Percentiles rank a stretch among this genome's conserved stretches.
phyloP scores from a whole-genome alignment of 1,140 invertebrate genomes.

The Argopecten irradians region DNA sequence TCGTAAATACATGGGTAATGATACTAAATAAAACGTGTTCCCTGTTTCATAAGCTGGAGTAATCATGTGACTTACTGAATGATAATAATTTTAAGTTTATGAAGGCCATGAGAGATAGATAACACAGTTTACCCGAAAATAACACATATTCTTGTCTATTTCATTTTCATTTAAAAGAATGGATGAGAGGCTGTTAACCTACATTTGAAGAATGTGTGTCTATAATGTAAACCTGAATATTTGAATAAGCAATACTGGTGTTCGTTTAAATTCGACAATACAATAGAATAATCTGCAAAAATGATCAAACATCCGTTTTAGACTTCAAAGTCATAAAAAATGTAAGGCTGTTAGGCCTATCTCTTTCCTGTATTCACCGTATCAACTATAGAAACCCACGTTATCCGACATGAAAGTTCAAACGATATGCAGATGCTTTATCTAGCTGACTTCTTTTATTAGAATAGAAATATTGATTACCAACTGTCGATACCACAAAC shows the following conservation, averaged over 20 bases:
- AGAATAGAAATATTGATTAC: not conserved
- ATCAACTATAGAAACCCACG: not conserved
- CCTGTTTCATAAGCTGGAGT: too few relatives aligned
- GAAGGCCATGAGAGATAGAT: not conserved
- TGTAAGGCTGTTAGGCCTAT: not conserved
- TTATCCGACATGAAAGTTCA: not conserved
- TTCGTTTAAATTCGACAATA: not conserved
- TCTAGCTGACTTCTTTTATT: not conserved
- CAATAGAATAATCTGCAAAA: not conserved
- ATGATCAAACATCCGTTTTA: constrained; percentile 6
- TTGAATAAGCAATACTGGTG: not conserved
- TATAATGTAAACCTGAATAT: not conserved
- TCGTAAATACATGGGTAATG: too few relatives aligned
- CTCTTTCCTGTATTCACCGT: not conserved
- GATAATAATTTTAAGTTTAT: too few relatives aligned
- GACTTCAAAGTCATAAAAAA: constrained; percentile 13
- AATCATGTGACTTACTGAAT: too few relatives aligned
- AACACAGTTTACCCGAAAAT: not conserved
- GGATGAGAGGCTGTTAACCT: not conserved
- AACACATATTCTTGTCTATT: not conserved
- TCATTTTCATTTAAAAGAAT: not conserved
- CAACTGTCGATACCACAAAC: not conserved
- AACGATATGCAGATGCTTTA: not conserved
- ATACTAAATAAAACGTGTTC: too few relatives aligned
- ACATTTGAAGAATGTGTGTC: not conserved